A percentile compares a stretch with the other conserved stretches of the same genome.
Evolutionary conservation across 2,797 vertebrate species (phyloP).

Genomic region (Anguilla obscura): DNA sequence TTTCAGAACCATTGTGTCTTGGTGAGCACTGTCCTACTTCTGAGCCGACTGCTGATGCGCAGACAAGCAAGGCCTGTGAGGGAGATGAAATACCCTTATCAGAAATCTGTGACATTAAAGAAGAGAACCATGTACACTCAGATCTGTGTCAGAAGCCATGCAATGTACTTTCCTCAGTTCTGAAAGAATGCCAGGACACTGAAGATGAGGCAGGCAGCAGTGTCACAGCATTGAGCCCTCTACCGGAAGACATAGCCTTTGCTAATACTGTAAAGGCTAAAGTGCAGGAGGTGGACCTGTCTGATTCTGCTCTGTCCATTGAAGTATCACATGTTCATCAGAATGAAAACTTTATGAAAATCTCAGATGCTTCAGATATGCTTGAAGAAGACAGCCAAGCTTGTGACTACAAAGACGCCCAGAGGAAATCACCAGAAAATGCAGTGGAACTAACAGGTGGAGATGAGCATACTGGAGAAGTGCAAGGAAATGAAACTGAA

Average conservation of each 20-base stretch:
- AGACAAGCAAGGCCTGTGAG: slow-evolving; percentile 38
- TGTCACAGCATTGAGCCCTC: slow-evolving; percentile 42
- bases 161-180: slow-evolving; percentile 27
- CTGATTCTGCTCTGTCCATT: slow-evolving; percentile 43
- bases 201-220: slow-evolving; percentile 46
- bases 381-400: slow-evolving; percentile 27
- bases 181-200: slow-evolving; percentile 43
- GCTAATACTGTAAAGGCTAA: slow-evolving; percentile 17
- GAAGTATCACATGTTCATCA: slow-evolving; percentile 51
- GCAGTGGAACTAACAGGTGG: slow-evolving; percentile 54
- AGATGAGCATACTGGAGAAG: slow-evolving; percentile 48
- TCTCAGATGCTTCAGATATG: slow-evolving; percentile 52
- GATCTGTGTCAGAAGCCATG: slow-evolving; percentile 51
- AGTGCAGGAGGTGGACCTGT: slow-evolving; percentile 48
- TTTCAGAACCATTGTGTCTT: slow-evolving; percentile 54
- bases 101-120: slow-evolving; percentile 69
- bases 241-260: slow-evolving; percentile 37
- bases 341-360: slow-evolving; percentile 52
- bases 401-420: slow-evolving; percentile 45
- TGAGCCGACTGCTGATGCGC: slow-evolving; percentile 49
- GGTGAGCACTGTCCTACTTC: slow-evolving; percentile 45
- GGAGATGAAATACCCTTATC: slow-evolving; percentile 51
- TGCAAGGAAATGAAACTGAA: slow-evolving; percentile 57
- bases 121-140: slow-evolving; percentile 63
- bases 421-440: slow-evolving; percentile 55